Base-by-base conservation (phyloP, 2,888 invertebrate genomes). In the Minunthozetes semirufus region DNA sequence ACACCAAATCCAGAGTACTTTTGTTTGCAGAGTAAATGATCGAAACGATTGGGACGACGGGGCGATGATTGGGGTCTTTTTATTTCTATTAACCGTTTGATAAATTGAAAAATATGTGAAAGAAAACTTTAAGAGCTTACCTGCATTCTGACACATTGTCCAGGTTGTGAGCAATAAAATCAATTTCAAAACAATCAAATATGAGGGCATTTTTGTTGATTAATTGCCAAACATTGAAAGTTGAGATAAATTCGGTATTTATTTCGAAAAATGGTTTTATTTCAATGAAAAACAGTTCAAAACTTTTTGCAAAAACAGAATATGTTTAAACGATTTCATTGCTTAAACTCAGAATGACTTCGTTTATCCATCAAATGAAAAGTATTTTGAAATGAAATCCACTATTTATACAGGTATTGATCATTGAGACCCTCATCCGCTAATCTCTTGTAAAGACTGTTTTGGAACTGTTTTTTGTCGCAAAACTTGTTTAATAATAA, bases 11-110 rank as follows among this genome's bases (percentile, higher is more conserved):
- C 38, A 38, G 19, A 38, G 11, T 66, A 11, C 38, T 42, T 66
- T n/a, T 33, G 38, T 38, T 19, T 66, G 38, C 66, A 66, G 2
- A 66, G 19, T 6, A 19, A n/a, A 19, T 66, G 66, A 66, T 66
- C 66, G 27, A 66, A 66, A n/a, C 66, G 66, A 25, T 66, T 66
- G 6, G 66, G 66, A 33, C 66, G 66, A 38, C 66, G n/a, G n/a
- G n/a, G n/a, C n/a, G n/a, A n/a, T n/a, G n/a, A n/a, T n/a, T n/a
- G 66, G n/a, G 15, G 4, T 66, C 66, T 66, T 38, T 38, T 33
- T 1, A 59, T 27, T 59, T 59, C 59, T n/a, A 59, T 27, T 29
- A 27, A 4, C 3, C 17, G 4, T 50, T 5, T 13, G 11, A 56
- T 56, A 22, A 59, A 13, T 2, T 8, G 19, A 11, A 19, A 15